Evolutionary conservation across 2,113 vertebrate genomes (phyloP).

Genomic region (Monarcha castaneiventris): DNA sequence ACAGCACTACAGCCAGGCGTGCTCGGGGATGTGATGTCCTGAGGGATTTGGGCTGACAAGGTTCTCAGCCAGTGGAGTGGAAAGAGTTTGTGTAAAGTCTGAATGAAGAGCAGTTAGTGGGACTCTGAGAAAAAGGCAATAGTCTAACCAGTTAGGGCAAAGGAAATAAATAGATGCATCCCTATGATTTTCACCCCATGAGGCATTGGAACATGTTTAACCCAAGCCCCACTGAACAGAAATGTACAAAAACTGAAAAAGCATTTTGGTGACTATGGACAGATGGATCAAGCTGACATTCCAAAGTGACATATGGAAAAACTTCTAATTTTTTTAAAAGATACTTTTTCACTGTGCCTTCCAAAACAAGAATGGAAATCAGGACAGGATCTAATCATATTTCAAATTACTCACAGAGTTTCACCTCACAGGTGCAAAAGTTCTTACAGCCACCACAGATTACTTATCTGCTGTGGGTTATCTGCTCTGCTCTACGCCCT

Average conservation of each 20-base stretch:
- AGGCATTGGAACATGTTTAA: neutral
- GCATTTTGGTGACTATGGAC: neutral
- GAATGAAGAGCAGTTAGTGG: neutral
- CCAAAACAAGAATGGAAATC: neutral
- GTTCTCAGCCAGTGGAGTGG: neutral
- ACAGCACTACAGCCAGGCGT: accelerated
- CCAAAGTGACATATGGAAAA: neutral
- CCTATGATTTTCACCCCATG: neutral
- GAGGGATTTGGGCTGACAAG: neutral
- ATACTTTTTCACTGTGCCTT: neutral
- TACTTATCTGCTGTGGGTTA: neutral
- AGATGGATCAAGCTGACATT: neutral
- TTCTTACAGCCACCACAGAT: neutral
- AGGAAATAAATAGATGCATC: neutral
- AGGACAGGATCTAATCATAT: neutral
- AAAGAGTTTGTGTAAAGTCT: neutral
- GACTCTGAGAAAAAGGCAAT: neutral
- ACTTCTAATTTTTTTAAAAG: neutral
- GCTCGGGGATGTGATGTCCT: neutral
- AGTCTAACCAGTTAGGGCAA: neutral
- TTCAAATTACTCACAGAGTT: neutral
- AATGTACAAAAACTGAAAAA: neutral
- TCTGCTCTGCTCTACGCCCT: neutral
- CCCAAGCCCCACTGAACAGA: neutral
- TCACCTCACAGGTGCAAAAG: neutral